phyloP scores from a whole-genome alignment of 2,888 invertebrate genomes.

The Drosophila prostipennis region DNA sequence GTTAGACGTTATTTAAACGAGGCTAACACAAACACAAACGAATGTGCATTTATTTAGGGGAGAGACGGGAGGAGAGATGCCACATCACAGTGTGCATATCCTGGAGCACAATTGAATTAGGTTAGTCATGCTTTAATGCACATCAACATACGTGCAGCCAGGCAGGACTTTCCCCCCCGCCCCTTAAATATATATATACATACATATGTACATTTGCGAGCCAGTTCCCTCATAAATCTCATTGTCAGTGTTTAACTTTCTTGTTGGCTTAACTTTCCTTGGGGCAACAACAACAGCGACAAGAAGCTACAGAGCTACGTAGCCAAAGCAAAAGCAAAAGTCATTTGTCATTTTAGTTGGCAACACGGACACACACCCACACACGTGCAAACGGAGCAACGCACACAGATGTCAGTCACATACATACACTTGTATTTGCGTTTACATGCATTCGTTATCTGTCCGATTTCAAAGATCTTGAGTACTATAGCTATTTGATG shows the following conservation, averaged over 20 bases:
- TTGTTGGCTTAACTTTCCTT: slow-evolving; percentile 79
- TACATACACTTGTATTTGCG: slow-evolving; percentile 5
- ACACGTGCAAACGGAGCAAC: slow-evolving; percentile 10
- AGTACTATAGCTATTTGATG: not conserved
- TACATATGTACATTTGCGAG: slow-evolving; percentile 25
- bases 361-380: slow-evolving; percentile 54
- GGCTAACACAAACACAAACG: slow-evolving; percentile 18
- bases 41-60: not conserved
- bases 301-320: slow-evolving; percentile 24
- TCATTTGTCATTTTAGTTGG: slow-evolving; percentile 78
- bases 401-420: slow-evolving; percentile 10
- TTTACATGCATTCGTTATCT: slow-evolving; percentile 28
- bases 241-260: slow-evolving; percentile 79
- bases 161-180: slow-evolving; percentile 47
- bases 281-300: slow-evolving; percentile 48
- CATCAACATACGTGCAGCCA: slow-evolving; percentile 75
- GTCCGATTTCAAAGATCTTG: not conserved
- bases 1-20: slow-evolving; percentile 69
- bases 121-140: slow-evolving; percentile 80
- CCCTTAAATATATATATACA: slow-evolving; percentile 7
- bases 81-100: slow-evolving; percentile 62
- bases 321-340: slow-evolving; percentile 65
- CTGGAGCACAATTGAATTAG: slow-evolving; percentile 79
- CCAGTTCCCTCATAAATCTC: slow-evolving; percentile 69
- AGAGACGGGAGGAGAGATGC: slow-evolving; percentile 21